A percentile compares a stretch with the other conserved stretches of the same genome.
Conservation (phyloP, 2,888 invertebrate species). For the Trissonchulus latispiculum region DNA sequence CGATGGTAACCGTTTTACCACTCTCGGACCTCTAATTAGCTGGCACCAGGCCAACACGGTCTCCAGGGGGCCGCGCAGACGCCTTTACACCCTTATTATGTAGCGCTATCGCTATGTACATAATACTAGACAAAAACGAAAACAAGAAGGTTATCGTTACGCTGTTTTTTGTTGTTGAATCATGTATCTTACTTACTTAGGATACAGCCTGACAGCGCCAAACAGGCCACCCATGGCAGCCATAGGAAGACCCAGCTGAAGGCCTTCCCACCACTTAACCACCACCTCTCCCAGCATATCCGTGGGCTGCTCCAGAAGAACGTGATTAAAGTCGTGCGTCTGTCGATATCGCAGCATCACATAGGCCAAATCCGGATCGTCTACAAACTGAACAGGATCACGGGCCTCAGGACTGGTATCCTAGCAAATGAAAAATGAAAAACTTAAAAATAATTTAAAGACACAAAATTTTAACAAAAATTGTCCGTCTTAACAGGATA, state of each 20-base stretch:
- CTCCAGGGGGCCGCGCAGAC: no score
- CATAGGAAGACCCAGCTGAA: slow-evolving; percentile 91
- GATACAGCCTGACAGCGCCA: slow-evolving; percentile 72
- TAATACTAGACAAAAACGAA: neutral
- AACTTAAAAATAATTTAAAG: no score
- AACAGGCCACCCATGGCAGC: slow-evolving; percentile 82
- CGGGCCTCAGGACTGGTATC: slow-evolving; percentile 86
- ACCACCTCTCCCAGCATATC: slow-evolving; percentile 80
- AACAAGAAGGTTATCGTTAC: neutral
- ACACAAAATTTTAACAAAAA: no score
- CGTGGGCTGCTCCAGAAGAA: slow-evolving; percentile 80
- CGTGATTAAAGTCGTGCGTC: slow-evolving; percentile 88
- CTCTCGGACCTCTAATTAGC: no score
- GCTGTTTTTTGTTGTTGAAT: neutral
- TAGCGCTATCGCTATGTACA: neutral
- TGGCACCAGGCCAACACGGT: no score
- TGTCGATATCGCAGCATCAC: slow-evolving; percentile 95
- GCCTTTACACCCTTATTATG: no score
- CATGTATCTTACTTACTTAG: slow-evolving; percentile 63
- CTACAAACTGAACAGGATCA: slow-evolving; percentile 75
- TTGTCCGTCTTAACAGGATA: no score
- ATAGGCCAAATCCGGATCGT: slow-evolving; percentile 78
- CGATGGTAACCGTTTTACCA: no score
- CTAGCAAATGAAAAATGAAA: slow-evolving; percentile 44
- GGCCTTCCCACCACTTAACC: slow-evolving; percentile 94